A percentile compares a stretch with the other conserved stretches of the same genome.
phyloP scores from a whole-genome alignment of 2,888 invertebrate genomes.

The Cheilosia variabilis region DNA sequence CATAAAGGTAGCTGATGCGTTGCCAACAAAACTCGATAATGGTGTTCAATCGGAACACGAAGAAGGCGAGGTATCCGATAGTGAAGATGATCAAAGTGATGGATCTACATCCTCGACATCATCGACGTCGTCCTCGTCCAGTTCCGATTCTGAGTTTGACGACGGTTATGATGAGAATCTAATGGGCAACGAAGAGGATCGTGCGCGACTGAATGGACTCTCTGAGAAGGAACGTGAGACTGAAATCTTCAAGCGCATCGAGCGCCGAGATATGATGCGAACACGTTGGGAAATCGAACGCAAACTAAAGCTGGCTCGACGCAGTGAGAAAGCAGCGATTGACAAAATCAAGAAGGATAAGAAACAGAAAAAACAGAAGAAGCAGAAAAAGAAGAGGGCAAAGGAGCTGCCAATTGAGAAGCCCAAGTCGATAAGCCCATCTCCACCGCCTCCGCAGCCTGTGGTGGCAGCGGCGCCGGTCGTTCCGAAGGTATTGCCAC shows the following conservation, averaged over 20 bases:
- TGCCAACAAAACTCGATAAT: constrained; percentile 79
- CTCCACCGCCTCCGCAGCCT: constrained; percentile 59
- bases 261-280: constrained; percentile 96
- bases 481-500: constrained; percentile 51
- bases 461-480: constrained; percentile 42
- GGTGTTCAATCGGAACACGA: constrained; percentile 86
- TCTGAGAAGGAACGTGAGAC: constrained; percentile 99
- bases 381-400: constrained; percentile 77
- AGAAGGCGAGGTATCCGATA: constrained; percentile 94
- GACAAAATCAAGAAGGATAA: constrained; percentile 84
- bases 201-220: constrained; percentile 93
- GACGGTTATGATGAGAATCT: constrained; percentile 98
- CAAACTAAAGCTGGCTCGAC: constrained; percentile 93
- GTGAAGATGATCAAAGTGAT: constrained; percentile 84
- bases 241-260: constrained; percentile 98
- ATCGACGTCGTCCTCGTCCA: constrained; percentile 83
- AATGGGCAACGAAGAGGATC: constrained; percentile 98
- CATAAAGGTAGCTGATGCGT: constrained; percentile 81
- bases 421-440: constrained; percentile 44
- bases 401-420: constrained; percentile 58
- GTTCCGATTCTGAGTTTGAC: constrained; percentile 94
- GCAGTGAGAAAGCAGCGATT: constrained; percentile 87
- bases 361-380: constrained; percentile 85
- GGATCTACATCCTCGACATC: constrained; percentile 78
- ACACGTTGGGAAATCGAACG: constrained; percentile 98